Percentiles rank a stretch among this genome's conserved stretches.
Evolutionary conservation across 2,888 invertebrate genomes (phyloP).

Genomic region (Yponomeuta evonymella): DNA sequence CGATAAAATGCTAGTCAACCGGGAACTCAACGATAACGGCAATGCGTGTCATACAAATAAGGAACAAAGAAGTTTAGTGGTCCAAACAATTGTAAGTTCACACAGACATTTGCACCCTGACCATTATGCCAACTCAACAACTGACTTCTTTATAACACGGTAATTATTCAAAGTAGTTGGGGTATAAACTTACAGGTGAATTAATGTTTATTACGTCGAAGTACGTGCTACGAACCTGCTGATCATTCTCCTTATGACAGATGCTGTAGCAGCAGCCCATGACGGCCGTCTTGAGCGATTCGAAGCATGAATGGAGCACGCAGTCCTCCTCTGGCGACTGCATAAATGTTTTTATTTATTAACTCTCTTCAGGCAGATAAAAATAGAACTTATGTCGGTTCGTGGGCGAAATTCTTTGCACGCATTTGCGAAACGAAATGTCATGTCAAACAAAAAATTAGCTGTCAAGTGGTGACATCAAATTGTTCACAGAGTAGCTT

Average conservation of each 20-base stretch:
- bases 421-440: not conserved
- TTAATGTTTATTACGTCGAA: constrained; percentile 11
- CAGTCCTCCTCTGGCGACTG: constrained; percentile 64
- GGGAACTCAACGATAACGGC: not conserved
- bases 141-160: not conserved
- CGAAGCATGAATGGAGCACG: constrained; percentile 70
- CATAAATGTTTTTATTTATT: constrained; percentile 57
- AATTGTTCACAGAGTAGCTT: not conserved
- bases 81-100: not conserved
- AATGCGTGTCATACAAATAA: not conserved
- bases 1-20: not conserved
- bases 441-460: not conserved
- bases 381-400: constrained; percentile 49
- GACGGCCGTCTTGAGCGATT: constrained; percentile 62
- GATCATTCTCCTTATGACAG: constrained; percentile 81
- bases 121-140: not conserved
- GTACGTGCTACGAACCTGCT: constrained; percentile 72
- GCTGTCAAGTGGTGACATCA: not conserved
- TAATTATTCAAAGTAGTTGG: not conserved
- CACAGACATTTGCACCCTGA: not conserved
- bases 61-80: not conserved
- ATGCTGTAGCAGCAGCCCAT: constrained; percentile 85
- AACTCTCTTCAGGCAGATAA: constrained; percentile 44
- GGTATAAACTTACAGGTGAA: not conserved
- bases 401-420: not conserved